These are phyloP conservation scores for Triplophysa bombifrons DNA, from an alignment of 2,797 vertebrate species.

Conservation along the genomic window DNA sequence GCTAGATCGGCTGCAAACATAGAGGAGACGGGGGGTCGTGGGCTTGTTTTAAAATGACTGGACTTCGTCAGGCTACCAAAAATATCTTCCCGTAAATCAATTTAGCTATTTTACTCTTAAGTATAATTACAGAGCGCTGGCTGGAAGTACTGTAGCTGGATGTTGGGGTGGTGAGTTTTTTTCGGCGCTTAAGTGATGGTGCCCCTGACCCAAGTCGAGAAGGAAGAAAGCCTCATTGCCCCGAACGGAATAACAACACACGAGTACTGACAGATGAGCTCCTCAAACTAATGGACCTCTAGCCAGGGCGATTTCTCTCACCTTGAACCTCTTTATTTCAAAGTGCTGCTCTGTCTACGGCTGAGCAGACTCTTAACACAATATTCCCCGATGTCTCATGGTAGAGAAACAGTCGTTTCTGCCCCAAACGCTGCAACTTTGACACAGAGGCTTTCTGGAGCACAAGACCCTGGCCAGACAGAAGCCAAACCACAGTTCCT, in stretches of 20 bases:
- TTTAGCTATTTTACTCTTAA: slow-evolving; percentile 72
- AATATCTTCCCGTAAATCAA: slow-evolving; percentile 76
- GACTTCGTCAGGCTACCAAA: slow-evolving; percentile 68
- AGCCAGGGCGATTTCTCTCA: slow-evolving; percentile 35
- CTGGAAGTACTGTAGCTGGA: slow-evolving; percentile 60
- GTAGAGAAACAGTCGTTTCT: slow-evolving; percentile 44
- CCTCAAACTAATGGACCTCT: slow-evolving; percentile 48
- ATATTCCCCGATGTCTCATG: slow-evolving; percentile 41
- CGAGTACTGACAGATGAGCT: slow-evolving; percentile 33
- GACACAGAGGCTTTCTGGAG: slow-evolving; percentile 36
- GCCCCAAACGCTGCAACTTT: slow-evolving; percentile 39
- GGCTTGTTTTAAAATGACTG: slow-evolving; percentile 67
- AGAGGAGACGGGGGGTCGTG: not conserved
- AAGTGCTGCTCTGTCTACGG: slow-evolving; percentile 40
- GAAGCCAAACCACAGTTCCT: slow-evolving; percentile 70
- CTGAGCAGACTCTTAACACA: slow-evolving; percentile 33
- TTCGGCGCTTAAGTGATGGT: slow-evolving; percentile 30
- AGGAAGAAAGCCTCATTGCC: not conserved
- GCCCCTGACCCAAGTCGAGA: not conserved
- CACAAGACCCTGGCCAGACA: slow-evolving; percentile 45
- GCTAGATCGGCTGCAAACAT: slow-evolving; percentile 38
- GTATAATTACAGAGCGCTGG: slow-evolving; percentile 66
- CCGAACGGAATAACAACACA: slow-evolving; percentile 16
- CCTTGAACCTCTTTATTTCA: slow-evolving; percentile 49
- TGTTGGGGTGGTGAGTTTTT: slow-evolving; percentile 24